A percentile compares a stretch with the other conserved stretches of the same genome.
phyloP scores from a whole-genome alignment of 2,797 vertebrate species.

The Hydrolagus colliei region DNA sequence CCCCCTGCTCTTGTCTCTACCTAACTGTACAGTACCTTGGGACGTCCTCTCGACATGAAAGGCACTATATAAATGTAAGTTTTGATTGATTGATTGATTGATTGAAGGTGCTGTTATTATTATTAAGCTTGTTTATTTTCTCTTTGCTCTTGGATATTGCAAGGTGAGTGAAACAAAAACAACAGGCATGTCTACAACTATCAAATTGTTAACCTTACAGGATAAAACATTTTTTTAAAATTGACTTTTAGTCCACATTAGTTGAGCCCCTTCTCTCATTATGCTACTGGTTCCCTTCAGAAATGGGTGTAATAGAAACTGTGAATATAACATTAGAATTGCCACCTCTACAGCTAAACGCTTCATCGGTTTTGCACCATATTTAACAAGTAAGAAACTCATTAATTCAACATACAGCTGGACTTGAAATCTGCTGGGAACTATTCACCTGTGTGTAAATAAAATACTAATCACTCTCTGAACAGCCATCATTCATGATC shows the following conservation, averaged over 20 bases:
- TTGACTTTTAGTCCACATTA: not conserved
- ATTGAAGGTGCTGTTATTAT: too few species aligned
- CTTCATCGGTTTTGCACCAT: not conserved
- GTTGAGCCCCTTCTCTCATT: not conserved
- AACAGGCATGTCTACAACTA: not conserved
- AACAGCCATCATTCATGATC: not conserved
- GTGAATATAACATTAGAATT: not conserved
- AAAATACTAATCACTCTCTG: not conserved
- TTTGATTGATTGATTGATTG: too few species aligned
- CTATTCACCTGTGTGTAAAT: not conserved
- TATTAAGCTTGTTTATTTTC: too few species aligned
- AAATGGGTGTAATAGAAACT: not conserved
- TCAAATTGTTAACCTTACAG: not conserved
- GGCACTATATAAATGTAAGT: too few species aligned
- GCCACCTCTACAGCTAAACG: not conserved
- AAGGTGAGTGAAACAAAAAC: not conserved
- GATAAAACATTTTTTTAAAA: not conserved
- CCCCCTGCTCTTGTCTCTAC: too few species aligned
- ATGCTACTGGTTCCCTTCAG: not conserved
- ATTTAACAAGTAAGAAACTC: not conserved
- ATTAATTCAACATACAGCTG: not conserved
- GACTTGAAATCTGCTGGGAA: not conserved
- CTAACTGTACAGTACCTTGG: too few species aligned
- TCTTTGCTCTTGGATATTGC: not conserved
- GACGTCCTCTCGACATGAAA: too few species aligned